Evolutionary conservation across 2,888 invertebrate genomes (phyloP), one percentile per base, ranked within the genome.

Genomic region (Drosophila demipolita): DNA sequence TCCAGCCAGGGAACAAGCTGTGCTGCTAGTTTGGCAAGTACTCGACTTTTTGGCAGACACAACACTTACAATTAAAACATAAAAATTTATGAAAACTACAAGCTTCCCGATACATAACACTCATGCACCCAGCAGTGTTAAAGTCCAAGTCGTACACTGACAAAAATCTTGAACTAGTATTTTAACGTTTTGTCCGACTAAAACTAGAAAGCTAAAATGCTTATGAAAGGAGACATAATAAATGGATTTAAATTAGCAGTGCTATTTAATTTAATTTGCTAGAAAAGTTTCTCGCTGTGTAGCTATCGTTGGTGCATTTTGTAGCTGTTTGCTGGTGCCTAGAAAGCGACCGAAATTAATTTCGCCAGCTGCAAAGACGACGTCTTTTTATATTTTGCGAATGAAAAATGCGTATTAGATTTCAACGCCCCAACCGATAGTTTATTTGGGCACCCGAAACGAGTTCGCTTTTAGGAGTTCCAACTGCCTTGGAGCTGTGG

Each of bases 321-420:
- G 60, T 12, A 35, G 68, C 15, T 49, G 55, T 35, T 35, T 17
- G 49, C 63, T 60, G 49, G 26, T 33, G 70, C 52, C 77, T 61
- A 66, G 88, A 79, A 85, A 88, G 85, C 75, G 32, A 76, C 80
- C 68, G 29, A 82, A 75, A 74, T 70, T 73, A 59, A 71, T 61
- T 70, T 75, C 63, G 73, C 59, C 49, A 60, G 68, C 77, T 42
- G 59, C 52, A 73, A 61, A 45, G 12, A 59, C 67, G 61, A 26
- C 58, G 59, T 55, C 52, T 71, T 62, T 15, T 20, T 45, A 38
- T 40, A 66, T 77, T 83, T 72, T 65, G 62, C 67, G 49, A 73
- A 57, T 69, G 63, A 75, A 76, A 85, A 75, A 67, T 80, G 75
- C 78, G 80, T 89, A 88, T 87, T 86, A 72, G 73, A 86, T 90